phyloP scores from a whole-genome alignment of 2,113 vertebrate genomes.

The Charadrius vociferus region DNA sequence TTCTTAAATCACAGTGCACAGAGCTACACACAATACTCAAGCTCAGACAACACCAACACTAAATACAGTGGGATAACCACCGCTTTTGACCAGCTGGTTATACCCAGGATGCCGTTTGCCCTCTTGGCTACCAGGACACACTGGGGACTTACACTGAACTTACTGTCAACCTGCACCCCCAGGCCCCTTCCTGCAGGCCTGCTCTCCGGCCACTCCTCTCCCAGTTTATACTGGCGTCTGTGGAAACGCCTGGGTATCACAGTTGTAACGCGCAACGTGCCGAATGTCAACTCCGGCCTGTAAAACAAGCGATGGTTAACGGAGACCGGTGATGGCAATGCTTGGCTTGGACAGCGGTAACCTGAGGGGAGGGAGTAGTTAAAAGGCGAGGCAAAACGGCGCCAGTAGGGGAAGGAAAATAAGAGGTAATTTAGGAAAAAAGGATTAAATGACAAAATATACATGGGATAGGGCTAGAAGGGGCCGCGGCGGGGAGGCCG shows the following conservation, averaged over 20 bases:
- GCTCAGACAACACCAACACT: background rate
- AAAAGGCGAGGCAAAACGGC: background rate
- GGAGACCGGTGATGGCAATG: no score
- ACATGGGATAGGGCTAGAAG: background rate
- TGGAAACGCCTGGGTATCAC: background rate
- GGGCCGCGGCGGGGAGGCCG: background rate
- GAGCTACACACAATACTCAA: background rate
- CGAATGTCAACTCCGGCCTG: background rate
- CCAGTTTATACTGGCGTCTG: background rate
- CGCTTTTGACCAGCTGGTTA: background rate
- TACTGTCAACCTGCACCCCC: background rate
- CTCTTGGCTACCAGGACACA: background rate
- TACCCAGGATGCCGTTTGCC: background rate
- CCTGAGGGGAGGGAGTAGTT: background rate
- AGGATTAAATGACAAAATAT: background rate
- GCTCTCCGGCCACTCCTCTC: background rate
- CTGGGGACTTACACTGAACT: background rate
- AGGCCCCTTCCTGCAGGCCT: background rate
- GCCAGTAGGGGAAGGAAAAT: background rate
- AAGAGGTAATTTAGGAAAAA: accelerated
- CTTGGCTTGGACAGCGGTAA: background rate
- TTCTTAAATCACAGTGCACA: background rate
- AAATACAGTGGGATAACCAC: accelerated
- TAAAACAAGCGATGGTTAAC: background rate
- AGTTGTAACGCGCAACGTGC: no score